Evolutionary conservation across 2,888 invertebrate species (phyloP).

Genomic region (Tridacna crocea): DNA sequence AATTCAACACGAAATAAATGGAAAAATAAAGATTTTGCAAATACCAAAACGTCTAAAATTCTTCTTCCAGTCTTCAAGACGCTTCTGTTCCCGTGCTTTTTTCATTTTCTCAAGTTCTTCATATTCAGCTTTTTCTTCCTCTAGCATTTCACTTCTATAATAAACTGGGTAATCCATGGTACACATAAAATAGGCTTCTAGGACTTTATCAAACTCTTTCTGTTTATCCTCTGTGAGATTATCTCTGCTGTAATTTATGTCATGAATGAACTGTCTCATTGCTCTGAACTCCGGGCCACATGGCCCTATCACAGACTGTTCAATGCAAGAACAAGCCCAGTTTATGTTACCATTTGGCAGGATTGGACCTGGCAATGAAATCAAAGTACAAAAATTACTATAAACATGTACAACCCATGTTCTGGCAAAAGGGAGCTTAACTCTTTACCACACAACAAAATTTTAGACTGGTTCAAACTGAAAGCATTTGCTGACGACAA

Average conservation of each 20-base stretch:
- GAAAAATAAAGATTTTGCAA: no score
- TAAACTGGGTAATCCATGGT: conserved; percentile 48
- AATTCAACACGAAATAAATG: no score
- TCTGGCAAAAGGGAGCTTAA: no score
- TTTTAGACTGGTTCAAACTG: no score
- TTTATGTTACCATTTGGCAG: conserved; percentile 40
- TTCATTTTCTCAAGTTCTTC: conserved; percentile 22
- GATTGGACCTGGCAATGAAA: conserved; percentile 28
- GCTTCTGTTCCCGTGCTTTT: conserved; percentile 14
- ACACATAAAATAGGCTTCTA: conserved; percentile 42
- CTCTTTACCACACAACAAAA: no score
- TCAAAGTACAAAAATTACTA: no score
- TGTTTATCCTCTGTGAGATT: conserved; percentile 3
- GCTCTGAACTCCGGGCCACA: conserved; percentile 39
- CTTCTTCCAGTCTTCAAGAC: conserved; percentile 20
- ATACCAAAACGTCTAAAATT: conserved; percentile 11
- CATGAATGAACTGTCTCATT: conserved; percentile 39
- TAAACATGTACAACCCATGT: no score
- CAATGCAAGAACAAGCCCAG: conserved; percentile 45
- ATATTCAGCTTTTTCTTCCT: conserved; percentile 36
- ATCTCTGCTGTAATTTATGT: conserved; percentile 22
- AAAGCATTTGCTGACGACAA: no score
- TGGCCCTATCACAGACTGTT: conserved; percentile 43
- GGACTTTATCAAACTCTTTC: conserved; percentile 28
- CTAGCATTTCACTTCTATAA: conserved; percentile 24